Evolutionary conservation across 2,888 invertebrate genomes (phyloP), one percentile per base, ranked within the genome.

Genomic region (Temnothorax ravouxi): DNA sequence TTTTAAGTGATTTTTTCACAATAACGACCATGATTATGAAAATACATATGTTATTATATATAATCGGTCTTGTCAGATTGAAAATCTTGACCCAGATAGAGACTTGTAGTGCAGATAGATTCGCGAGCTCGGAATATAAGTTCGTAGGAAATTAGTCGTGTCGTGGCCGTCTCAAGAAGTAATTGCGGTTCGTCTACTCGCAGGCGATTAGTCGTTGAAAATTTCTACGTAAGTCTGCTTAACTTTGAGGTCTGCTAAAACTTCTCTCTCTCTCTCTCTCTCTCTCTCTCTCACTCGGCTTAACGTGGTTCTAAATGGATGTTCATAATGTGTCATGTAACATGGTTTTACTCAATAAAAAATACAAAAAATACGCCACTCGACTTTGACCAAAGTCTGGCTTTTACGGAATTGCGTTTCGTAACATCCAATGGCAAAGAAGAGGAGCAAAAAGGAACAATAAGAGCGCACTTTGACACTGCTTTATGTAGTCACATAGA

Each of bases 11-110:
- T 13, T 11, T 67, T n/a, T 9, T 54, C 1, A 18, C 18, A 9
- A 3, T 44, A 52, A 52, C 8, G 3, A 21, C 2, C 18, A 13
- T 29, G 44, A 11, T 52, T 54, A 8, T n/a, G 2, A 15, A 21
- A 21, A 15, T n/a, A 6, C 18, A 47, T 47, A 29, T n/a, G 3
- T 21, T 47, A 47, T 47, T 18, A 6, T n/a, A 47, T n/a, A 25
- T 59, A 56, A 52, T 66, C n/a, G 25, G 15, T 71, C 79, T 75
- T 21, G 66, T 52, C 34, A 80, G 76, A 85, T 89, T 82, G 84
- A 85, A 89, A 85, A 84, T 82, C 83, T 86, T 86, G 86, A 90
- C 86, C 87, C 76, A 75, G 62, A 84, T 86, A 74, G 74, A 50
- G 61, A 66, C 83, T 34, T 59, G 54, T 52, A 54, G 47, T 18